Percentiles rank a stretch among this genome's conserved stretches.
Conservation (phyloP, 2,113 vertebrate species). For the Rana temporaria region DNA sequence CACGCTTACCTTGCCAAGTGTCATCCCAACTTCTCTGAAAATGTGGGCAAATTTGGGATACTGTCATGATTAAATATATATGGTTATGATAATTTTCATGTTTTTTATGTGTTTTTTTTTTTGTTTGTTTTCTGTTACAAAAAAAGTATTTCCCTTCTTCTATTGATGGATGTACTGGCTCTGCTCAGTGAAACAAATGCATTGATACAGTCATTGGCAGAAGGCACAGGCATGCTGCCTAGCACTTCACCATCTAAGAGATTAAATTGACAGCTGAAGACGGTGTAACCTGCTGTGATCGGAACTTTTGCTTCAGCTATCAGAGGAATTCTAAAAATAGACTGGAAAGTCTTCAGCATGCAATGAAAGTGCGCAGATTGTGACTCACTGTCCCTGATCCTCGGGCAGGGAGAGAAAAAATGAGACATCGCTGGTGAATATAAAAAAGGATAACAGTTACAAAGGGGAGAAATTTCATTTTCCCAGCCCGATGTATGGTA, state of each 20-base stretch:
- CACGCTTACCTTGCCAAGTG: no score
- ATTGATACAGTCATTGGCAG: no score
- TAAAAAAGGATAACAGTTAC: constrained; percentile 6
- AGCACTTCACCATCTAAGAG: neutral
- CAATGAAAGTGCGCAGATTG: constrained; percentile 21
- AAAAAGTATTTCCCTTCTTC: no score
- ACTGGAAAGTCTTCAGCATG: neutral
- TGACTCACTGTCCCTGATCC: constrained; percentile 32
- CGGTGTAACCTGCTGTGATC: constrained; percentile 3
- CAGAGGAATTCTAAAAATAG: constrained; percentile 48
- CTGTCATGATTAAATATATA: no score
- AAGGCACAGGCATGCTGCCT: no score
- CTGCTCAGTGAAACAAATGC: no score
- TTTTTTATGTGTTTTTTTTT: no score
- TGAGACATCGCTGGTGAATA: neutral
- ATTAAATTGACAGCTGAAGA: neutral
- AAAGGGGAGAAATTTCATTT: neutral
- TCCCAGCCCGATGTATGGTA: neutral
- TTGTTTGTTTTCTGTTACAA: no score
- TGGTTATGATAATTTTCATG: no score
- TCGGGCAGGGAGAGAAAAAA: neutral
- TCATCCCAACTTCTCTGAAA: no score
- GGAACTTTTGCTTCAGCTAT: constrained; percentile 18
- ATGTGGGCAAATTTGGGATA: no score
- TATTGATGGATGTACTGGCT: no score